These are phyloP conservation scores for Hecatera dysodea DNA, from an alignment of 2,888 invertebrate genomes.

Conservation along the genomic window DNA sequence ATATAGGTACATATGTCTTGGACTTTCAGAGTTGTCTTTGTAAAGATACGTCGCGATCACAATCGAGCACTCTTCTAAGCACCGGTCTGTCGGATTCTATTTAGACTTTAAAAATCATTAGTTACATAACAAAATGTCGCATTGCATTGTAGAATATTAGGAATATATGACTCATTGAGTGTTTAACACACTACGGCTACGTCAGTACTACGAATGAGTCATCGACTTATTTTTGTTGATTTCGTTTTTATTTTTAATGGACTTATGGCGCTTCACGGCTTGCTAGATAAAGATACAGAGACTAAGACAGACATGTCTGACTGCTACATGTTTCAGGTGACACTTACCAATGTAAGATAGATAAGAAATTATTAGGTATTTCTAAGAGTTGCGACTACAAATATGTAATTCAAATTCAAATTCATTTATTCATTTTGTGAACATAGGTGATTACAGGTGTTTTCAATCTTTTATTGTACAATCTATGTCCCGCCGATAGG, in stretches of 20 bases:
- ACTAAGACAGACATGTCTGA: slow-evolving; percentile 5
- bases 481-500: no score
- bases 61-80: not conserved
- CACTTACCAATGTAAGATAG: not conserved
- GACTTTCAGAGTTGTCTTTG: not conserved
- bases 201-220: slow-evolving; percentile 16
- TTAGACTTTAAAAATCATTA: not conserved
- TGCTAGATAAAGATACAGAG: slow-evolving; percentile 2
- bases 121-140: slow-evolving; percentile 8
- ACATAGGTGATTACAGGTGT: no score
- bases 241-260: not conserved
- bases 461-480: no score
- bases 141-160: not conserved
- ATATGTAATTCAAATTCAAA: no score
- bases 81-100: not conserved
- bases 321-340: not conserved
- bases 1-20: no score
- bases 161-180: slow-evolving; percentile 14
- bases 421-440: no score
- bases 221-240: slow-evolving; percentile 18
- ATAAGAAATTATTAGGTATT: not conserved
- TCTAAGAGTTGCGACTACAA: no score
- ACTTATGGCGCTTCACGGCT: no score
- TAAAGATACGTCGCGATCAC: not conserved
- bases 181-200: slow-evolving; percentile 25